These are phyloP conservation scores for Mus spicilegus DNA, from an alignment of 2,113 vertebrate species.

Conservation along the genomic window DNA sequence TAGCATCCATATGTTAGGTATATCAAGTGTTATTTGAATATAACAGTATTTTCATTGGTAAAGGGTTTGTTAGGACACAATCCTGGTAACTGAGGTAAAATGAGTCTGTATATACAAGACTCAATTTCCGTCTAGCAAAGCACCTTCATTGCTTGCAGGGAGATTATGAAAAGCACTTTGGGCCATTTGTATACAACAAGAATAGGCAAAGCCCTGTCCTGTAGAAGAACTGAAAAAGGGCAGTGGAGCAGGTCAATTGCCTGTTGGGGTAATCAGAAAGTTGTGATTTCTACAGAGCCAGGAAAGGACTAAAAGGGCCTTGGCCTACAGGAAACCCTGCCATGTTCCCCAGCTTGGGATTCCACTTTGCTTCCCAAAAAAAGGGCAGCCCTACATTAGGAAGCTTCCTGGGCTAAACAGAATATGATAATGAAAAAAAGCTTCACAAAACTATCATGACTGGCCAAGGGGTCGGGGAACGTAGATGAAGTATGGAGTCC, in stretches of 20 bases:
- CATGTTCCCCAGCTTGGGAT: background rate
- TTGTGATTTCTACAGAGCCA: background rate
- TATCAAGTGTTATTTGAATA: background rate
- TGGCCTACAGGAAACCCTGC: background rate
- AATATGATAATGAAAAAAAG: background rate
- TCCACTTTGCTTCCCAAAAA: background rate
- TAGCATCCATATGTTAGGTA: background rate
- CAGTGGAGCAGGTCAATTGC: background rate
- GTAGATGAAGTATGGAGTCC: background rate
- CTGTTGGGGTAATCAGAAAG: background rate
- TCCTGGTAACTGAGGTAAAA: background rate
- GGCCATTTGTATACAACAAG: fast-evolving
- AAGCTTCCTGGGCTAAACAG: background rate
- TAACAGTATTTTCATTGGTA: background rate
- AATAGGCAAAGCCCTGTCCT: background rate
- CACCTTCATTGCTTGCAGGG: background rate
- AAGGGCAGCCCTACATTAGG: background rate
- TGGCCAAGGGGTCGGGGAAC: background rate
- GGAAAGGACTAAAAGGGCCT: background rate
- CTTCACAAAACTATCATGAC: background rate
- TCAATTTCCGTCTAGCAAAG: background rate
- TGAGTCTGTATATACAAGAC: background rate
- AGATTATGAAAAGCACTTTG: background rate
- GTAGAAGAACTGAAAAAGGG: no score
- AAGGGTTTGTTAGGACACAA: background rate